Percentiles rank a stretch among this genome's conserved stretches.
Conservation (phyloP, 2,113 vertebrate species). For the Cynopterus brachyotis region DNA sequence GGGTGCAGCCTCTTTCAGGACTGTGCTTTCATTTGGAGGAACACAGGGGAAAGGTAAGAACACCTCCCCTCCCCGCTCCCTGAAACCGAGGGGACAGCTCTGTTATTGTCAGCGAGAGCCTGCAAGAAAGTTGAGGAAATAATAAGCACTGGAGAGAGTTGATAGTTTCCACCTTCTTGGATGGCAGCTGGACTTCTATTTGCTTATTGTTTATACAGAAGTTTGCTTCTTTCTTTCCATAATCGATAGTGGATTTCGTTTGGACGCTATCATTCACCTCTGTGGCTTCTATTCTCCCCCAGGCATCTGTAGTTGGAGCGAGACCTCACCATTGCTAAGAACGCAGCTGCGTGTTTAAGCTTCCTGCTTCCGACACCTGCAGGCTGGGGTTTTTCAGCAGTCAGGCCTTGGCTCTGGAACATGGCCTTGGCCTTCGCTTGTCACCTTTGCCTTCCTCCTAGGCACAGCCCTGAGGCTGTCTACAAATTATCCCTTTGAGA, state of each 20-base stretch:
- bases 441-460: background rate
- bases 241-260: background rate
- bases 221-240: background rate
- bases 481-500: background rate
- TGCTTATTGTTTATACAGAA: background rate
- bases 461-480: background rate
- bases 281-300: background rate
- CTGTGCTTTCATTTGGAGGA: background rate
- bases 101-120: background rate
- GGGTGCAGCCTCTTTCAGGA: background rate
- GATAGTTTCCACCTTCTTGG: background rate
- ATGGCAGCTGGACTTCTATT: background rate
- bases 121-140: background rate
- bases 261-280: background rate
- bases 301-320: background rate
- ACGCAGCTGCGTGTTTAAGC: background rate
- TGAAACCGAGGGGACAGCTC: background rate
- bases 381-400: background rate
- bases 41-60: constrained; percentile 14
- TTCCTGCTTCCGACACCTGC: background rate
- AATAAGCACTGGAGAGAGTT: background rate
- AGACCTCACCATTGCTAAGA: background rate
- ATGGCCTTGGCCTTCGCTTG: too few species aligned
- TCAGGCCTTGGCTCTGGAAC: background rate
- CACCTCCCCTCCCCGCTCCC: background rate